Base-by-base conservation (phyloP, 2,113 vertebrate genomes). In the Melanotaenia duboulayi region DNA sequence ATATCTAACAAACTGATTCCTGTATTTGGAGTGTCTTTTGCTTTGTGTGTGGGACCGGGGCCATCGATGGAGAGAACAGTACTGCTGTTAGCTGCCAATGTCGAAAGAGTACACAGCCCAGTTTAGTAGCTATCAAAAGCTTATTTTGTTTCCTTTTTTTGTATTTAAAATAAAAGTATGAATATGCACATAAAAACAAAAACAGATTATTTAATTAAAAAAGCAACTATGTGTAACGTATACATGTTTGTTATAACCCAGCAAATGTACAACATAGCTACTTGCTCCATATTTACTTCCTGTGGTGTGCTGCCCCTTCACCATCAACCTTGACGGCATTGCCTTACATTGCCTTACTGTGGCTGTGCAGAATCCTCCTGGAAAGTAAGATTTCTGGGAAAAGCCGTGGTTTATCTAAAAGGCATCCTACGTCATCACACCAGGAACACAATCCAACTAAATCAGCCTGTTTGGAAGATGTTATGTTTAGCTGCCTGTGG, bases 401-500 rank as follows among this genome's bases (percentile, higher is more conserved):
- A 62, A 62, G 75, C 65, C 63, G 83, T 60, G 76, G 76, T 83
- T 80, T 80, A 61, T 74, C 69, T 59, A 19, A 6, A 70, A 50
- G 64, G 63, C 62, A 78, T 78, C 78, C 82, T 74, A 80, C 83
- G 77, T 78, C 71, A 77, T 80, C 66, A 61, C 62, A 44, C 69
- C 62, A 61, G 64, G 63, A 80, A 67, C 75, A 56, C 51, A 58
- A 46, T 74, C 76, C 65, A 71, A 71, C 74, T 76, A 76, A 74
- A 89, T 76, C 79, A 78, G 74, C 64, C 70, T 54, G 80, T 74
- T 81, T 82, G 72, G 83, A 78, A 76, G 54, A 76, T 42, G 17
- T 78, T 54, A 55, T 89, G 79, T 87, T 87, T 78, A 11, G 80
- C 76, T 83, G 76, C 76, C 56, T 58, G 77, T 9, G 83, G 78